A percentile compares a stretch with the other conserved stretches of the same genome.
These are phyloP conservation scores for Megathymus violae DNA, from an alignment of 1,140 invertebrate species.

Conservation along the genomic window DNA sequence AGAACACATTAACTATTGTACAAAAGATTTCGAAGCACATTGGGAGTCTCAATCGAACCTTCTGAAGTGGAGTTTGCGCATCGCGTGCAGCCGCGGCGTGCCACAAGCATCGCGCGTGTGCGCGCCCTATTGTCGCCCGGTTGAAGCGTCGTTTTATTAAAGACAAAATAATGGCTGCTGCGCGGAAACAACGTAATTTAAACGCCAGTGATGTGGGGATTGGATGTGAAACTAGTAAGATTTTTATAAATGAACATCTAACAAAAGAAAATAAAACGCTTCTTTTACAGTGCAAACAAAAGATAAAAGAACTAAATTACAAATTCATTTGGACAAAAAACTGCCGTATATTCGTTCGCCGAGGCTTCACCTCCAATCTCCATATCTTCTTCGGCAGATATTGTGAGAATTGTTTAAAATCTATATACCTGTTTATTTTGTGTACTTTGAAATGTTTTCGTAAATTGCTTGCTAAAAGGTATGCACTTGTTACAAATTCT, in stretches of 20 bases:
- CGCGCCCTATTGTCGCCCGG: constrained; percentile 32
- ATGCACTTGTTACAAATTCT: too few species aligned
- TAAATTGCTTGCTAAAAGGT: too few species aligned
- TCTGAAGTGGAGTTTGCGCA: too few species aligned
- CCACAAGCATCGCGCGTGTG: not conserved
- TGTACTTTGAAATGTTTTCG: too few species aligned
- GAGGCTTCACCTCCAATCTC: constrained; percentile 12
- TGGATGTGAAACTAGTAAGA: constrained; percentile 20
- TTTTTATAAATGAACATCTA: constrained; percentile 37
- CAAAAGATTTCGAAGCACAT: too few species aligned
- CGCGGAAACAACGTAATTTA: constrained; percentile 26
- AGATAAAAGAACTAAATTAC: constrained; percentile 12
- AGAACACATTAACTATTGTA: too few species aligned
- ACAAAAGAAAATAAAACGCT: constrained; percentile 30
- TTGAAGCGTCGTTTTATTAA: constrained; percentile 23
- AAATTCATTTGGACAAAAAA: constrained; percentile 36
- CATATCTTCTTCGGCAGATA: constrained; percentile 2
- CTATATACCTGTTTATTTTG: too few species aligned
- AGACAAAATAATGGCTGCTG: constrained; percentile 33
- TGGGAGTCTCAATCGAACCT: too few species aligned
- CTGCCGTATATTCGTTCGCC: constrained; percentile 26
- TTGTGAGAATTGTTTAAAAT: too few species aligned
- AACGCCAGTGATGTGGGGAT: constrained; percentile 32
- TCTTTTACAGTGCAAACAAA: constrained; percentile 20
- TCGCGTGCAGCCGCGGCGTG: too few species aligned